A percentile compares a stretch with the other conserved stretches of the same genome.
These are phyloP conservation scores for Tachina lurida DNA, from an alignment of 2,888 invertebrate species.

Conservation along the genomic window DNA sequence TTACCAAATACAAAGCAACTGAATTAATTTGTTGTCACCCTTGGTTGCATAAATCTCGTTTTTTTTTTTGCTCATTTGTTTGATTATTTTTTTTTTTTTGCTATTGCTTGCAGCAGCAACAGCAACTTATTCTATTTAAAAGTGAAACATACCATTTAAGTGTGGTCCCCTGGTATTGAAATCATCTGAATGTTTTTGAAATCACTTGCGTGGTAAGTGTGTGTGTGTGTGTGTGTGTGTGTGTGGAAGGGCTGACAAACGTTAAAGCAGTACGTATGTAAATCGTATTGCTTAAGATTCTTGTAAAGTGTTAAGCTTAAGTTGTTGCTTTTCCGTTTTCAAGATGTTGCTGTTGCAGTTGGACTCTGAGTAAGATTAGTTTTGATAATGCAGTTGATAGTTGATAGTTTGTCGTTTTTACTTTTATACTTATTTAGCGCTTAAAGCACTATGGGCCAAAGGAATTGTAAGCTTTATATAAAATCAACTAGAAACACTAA, in stretches of 20 bases:
- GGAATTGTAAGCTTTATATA: background rate
- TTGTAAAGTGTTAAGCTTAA: conserved; percentile 64
- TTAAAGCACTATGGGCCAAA: conserved; percentile 33
- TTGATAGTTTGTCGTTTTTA: conserved; percentile 54
- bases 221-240: background rate
- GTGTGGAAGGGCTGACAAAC: background rate
- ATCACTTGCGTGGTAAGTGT: conserved; percentile 15
- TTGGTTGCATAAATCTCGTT: conserved; percentile 77
- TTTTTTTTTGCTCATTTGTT: too few relatives aligned
- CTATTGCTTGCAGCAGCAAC: conserved; percentile 23
- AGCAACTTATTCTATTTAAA: conserved; percentile 61
- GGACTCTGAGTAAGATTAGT: conserved; percentile 61
- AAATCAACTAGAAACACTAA: background rate
- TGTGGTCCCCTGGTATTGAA: conserved; percentile 64
- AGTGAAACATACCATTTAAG: conserved; percentile 65
- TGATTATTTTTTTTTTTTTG: background rate
- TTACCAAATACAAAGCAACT: conserved; percentile 71
- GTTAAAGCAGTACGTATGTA: conserved; percentile 19
- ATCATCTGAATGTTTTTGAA: conserved; percentile 35
- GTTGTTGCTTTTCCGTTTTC: conserved; percentile 27
- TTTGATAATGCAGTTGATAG: conserved; percentile 69
- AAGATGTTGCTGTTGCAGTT: conserved; percentile 41
- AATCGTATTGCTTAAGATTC: conserved; percentile 42
- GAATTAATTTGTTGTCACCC: conserved; percentile 83
- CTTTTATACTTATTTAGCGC: conserved; percentile 24